A percentile compares a stretch with the other conserved stretches of the same genome.
Evolutionary conservation across 2,888 invertebrate genomes (phyloP).

Genomic region (Nowickia ferox): DNA sequence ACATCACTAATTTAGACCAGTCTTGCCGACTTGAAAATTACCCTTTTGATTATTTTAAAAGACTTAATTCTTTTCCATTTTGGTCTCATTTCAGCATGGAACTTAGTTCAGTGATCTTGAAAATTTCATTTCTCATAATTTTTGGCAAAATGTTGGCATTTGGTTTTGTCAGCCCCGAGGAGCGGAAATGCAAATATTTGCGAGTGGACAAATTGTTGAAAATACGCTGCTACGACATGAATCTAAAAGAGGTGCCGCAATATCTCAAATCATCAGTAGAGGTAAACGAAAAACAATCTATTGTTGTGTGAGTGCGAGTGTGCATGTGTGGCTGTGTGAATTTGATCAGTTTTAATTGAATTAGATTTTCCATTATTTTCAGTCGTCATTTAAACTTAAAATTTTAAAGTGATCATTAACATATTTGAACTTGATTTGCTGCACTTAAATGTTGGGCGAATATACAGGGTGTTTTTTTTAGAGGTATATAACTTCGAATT

Average conservation of each 20-base stretch:
- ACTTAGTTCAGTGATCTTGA: slow-evolving; percentile 74
- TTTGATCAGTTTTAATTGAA: slow-evolving; percentile 47
- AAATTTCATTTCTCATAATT: slow-evolving; percentile 77
- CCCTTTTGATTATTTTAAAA: slow-evolving; percentile 1
- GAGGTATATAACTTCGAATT: too few relatives aligned
- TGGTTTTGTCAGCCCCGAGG: slow-evolving; percentile 78
- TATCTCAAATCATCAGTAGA: slow-evolving; percentile 81
- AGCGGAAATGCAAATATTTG: slow-evolving; percentile 79
- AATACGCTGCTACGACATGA: slow-evolving; percentile 80
- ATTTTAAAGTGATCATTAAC: slow-evolving; percentile 67
- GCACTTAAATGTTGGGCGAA: slow-evolving; percentile 24
- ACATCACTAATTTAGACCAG: too few relatives aligned
- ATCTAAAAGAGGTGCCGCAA: slow-evolving; percentile 82
- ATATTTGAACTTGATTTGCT: slow-evolving; percentile 69
- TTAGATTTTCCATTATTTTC: slow-evolving; percentile 63
- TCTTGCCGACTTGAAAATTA: slow-evolving; percentile 1
- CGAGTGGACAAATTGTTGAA: slow-evolving; percentile 80
- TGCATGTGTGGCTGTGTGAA: neutral
- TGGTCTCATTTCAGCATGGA: slow-evolving; percentile 74
- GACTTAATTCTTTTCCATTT: slow-evolving; percentile 10
- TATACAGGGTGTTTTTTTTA: too few relatives aligned
- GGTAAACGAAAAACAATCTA: slow-evolving; percentile 76
- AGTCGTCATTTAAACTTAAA: slow-evolving; percentile 40
- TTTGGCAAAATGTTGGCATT: slow-evolving; percentile 78
- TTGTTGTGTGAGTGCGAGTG: neutral